Percentiles rank a stretch among this genome's conserved stretches.
Evolutionary conservation across 2,888 invertebrate species (phyloP).

Genomic region (Standfussiana lucernea): DNA sequence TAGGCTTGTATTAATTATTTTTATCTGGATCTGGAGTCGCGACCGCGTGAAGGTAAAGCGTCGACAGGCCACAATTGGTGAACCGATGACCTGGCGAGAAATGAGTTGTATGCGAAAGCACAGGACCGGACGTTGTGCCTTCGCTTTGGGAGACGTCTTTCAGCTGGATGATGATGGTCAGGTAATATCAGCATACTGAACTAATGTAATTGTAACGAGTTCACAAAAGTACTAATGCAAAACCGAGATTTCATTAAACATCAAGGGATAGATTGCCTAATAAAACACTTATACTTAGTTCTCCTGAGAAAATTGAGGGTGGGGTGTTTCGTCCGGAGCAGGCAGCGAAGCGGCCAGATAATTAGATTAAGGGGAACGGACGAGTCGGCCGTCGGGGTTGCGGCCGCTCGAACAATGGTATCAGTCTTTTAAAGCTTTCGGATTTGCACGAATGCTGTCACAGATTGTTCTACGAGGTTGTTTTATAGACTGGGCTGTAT

Average conservation of each 20-base stretch:
- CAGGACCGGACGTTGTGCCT: not conserved
- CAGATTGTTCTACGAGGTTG: constrained; percentile 73
- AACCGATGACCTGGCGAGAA: not conserved
- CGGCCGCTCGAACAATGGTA: constrained; percentile 83
- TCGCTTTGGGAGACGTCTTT: not conserved
- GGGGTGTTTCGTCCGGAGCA: constrained; percentile 79
- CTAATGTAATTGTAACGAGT: not conserved
- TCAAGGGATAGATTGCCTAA: constrained; percentile 79
- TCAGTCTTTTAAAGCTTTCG: constrained; percentile 81
- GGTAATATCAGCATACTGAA: not conserved
- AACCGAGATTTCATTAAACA: constrained; percentile 76
- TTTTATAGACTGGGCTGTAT: constrained; percentile 56
- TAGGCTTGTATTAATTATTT: not conserved
- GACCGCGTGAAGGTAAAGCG: not conserved
- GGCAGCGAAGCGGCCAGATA: constrained; percentile 87
- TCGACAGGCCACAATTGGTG: not conserved
- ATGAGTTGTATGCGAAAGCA: not conserved
- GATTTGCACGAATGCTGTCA: constrained; percentile 79
- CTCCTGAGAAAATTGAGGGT: constrained; percentile 79
- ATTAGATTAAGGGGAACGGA: constrained; percentile 88
- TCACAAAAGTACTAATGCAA: constrained; percentile 69
- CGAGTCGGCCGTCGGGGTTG: constrained; percentile 81
- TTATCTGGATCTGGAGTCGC: not conserved
- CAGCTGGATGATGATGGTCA: not conserved
- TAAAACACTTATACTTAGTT: constrained; percentile 83